These are phyloP conservation scores for Fopius arisanus DNA, from an alignment of 1,140 invertebrate genomes.

Conservation along the genomic window DNA sequence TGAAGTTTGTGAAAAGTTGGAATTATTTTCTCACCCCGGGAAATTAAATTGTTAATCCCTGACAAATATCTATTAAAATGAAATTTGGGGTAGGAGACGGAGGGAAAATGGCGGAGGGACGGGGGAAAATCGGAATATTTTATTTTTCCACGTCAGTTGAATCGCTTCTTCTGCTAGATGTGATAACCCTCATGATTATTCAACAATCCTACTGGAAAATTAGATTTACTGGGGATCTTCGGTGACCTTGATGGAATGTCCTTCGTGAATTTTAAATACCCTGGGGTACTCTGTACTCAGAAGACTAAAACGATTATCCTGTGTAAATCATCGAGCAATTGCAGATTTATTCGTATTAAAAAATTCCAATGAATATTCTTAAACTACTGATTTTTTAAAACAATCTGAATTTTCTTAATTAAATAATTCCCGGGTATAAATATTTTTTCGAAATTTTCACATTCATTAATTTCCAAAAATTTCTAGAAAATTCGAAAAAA, in stretches of 20 bases:
- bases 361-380: too few species aligned
- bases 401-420: too few species aligned
- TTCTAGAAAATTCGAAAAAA: too few species aligned
- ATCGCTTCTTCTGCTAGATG: not conserved
- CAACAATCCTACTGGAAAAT: not conserved
- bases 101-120: not conserved
- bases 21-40: not conserved
- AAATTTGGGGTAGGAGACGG: not conserved
- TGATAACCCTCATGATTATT: not conserved
- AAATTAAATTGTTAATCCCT: not conserved
- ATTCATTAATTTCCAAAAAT: too few species aligned
- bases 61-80: not conserved
- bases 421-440: too few species aligned
- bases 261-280: not conserved
- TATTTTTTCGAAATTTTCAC: too few species aligned
- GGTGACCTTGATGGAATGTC: not conserved
- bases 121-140: not conserved
- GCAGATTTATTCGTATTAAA: too few species aligned
- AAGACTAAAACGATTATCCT: not conserved
- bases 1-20: too few species aligned
- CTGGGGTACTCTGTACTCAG: not conserved
- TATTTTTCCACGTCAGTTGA: not conserved
- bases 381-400: too few species aligned
- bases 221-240: not conserved
- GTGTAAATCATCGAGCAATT: not conserved